These are phyloP conservation scores for Chouioia cunea DNA, from an alignment of 2,888 invertebrate species.

Conservation along the genomic window DNA sequence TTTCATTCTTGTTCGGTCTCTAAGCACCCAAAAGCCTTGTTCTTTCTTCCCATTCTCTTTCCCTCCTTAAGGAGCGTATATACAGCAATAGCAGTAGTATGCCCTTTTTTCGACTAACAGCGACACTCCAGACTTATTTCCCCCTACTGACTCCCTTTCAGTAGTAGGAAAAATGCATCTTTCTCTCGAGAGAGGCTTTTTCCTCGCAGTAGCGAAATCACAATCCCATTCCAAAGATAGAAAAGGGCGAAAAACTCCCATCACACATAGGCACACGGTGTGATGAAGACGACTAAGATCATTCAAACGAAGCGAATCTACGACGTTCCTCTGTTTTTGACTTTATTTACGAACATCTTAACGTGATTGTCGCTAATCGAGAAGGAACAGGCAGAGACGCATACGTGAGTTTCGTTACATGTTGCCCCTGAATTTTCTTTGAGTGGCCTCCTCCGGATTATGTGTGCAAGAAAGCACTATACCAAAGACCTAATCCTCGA, in stretches of 20 bases:
- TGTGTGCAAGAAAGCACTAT: neutral
- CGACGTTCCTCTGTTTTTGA: neutral
- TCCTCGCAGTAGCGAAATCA: slow-evolving; percentile 37
- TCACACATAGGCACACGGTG: no score
- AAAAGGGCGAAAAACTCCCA: slow-evolving; percentile 28
- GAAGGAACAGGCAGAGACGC: neutral
- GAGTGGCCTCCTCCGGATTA: no score
- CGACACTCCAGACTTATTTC: slow-evolving; percentile 32
- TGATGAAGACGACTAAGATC: no score
- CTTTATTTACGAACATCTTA: neutral
- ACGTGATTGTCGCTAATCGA: slow-evolving; percentile 3
- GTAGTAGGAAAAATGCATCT: neutral
- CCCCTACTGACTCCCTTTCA: slow-evolving; percentile 27
- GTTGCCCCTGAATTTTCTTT: neutral
- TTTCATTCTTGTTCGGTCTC: no score
- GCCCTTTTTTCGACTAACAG: neutral
- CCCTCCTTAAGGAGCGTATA: no score
- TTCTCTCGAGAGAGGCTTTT: slow-evolving; percentile 9
- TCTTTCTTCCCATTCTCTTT: slow-evolving; percentile 48
- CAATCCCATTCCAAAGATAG: slow-evolving; percentile 41
- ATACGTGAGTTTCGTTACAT: neutral
- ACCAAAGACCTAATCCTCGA: slow-evolving; percentile 43
- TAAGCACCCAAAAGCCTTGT: slow-evolving; percentile 48
- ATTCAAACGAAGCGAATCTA: neutral
- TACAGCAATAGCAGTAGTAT: no score